Evolutionary conservation across 2,888 invertebrate species (phyloP), one percentile per base, ranked within the genome.

Genomic region (Ornithoptera alexandrae): DNA sequence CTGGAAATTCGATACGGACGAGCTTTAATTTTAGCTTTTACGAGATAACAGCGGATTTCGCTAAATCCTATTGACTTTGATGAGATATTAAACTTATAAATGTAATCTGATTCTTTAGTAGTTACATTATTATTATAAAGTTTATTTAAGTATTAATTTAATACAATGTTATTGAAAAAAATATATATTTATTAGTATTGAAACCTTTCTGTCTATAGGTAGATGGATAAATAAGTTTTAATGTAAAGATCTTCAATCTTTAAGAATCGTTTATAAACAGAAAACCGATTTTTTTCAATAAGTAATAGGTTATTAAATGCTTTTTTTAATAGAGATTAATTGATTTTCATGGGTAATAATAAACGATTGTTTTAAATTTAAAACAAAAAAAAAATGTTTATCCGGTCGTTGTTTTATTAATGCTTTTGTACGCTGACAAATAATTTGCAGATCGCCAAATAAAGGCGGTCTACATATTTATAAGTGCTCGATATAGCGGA

Each of bases 381-480:
- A 53, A 53, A 53, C 18, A 7, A 53, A 50, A 50, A 50, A 50
- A n/a, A 6, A 30, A 3, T 30, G 18, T 4, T n/a, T n/a, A 53
- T n/a, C n/a, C 69, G 53, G 68, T 67, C 70, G 69, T 75, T 74
- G 77, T 82, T 79, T 81, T 81, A 81, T 83, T 79, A 80, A 78
- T 78, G 71, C 71, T 73, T 74, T 76, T 76, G 77, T 79, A 75
- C 74, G 75, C 78, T 85, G 83, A 85, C 83, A 84, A 84, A 82
- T 83, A 81, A 85, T 82, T 78, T 72, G 79, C 78, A 78, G 76
- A 79, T 79, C 79, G 77, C 84, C 86, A 84, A 85, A 85, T 86
- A 87, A 81, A 86, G 84, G 76, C 74, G 73, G 76, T 77, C 81
- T 88, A 85, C 81, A 86, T 86, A 85, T 88, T 87, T 84, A 86